phyloP scores from a whole-genome alignment of 64 coral and sea anemone genomes.

The Acropora tenuis region DNA sequence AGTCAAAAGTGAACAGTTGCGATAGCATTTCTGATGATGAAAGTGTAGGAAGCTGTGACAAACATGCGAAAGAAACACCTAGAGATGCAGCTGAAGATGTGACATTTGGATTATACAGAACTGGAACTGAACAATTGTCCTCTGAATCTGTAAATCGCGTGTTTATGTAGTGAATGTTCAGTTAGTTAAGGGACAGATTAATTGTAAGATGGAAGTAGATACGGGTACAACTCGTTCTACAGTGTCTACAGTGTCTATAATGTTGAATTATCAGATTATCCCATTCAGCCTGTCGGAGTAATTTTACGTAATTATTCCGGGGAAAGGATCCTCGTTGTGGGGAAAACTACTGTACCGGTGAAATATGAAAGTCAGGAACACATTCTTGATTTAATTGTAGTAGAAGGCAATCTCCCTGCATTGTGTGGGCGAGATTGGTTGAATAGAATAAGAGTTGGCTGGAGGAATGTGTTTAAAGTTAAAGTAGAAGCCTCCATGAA shows the following conservation, averaged over 20 bases:
- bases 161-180: slow-evolving; percentile 51
- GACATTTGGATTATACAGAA: neutral
- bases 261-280: neutral
- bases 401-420: no score
- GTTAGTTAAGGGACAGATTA: slow-evolving; percentile 2
- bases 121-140: slow-evolving; percentile 4
- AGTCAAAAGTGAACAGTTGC: neutral
- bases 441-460: no score
- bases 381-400: no score
- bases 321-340: slow-evolving; percentile 38
- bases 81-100: neutral
- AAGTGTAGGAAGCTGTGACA: neutral
- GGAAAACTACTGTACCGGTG: neutral
- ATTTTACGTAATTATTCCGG: no score
- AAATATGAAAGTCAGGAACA: no score
- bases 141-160: neutral
- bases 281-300: no score
- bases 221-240: slow-evolving; percentile 42
- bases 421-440: no score
- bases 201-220: slow-evolving; percentile 56
- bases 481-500: no score
- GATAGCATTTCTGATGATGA: neutral
- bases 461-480: no score
- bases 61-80: neutral
- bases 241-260: slow-evolving; percentile 7